Conservation (phyloP, 2,113 vertebrate species). For the Circaetus cinerascens region DNA sequence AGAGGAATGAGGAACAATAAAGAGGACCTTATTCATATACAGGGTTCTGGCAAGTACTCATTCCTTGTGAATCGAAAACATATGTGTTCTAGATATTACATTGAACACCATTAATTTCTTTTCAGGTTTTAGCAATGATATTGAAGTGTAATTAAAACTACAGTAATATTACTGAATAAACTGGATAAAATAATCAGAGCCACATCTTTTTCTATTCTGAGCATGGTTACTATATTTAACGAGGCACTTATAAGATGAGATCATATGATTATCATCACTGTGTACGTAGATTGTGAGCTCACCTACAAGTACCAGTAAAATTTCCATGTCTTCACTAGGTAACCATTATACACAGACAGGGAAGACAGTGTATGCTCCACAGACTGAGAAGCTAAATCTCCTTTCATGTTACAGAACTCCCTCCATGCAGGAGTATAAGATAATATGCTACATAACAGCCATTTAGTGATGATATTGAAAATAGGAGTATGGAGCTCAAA, state of each 20-base stretch:
- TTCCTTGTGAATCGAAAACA: neutral
- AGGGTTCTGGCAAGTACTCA: neutral
- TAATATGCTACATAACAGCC: neutral
- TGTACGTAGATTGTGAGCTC: rapidly evolving
- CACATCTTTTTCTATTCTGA: neutral
- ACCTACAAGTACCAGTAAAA: neutral
- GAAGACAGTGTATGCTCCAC: neutral
- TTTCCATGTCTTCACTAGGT: neutral
- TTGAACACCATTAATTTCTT: neutral
- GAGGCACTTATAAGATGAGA: neutral
- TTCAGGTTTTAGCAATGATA: neutral
- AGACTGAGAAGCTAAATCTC: neutral
- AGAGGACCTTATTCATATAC: neutral
- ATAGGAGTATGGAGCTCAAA: neutral
- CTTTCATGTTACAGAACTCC: neutral
- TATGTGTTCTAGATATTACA: neutral
- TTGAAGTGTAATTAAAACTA: neutral
- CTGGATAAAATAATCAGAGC: neutral
- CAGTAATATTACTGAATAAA: neutral
- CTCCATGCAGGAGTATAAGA: neutral
- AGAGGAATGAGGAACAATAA: neutral
- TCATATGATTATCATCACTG: neutral
- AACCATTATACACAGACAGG: neutral
- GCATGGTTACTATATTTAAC: neutral
- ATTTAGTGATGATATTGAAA: neutral